These are phyloP conservation scores for Meteorus sp. DNA, from an alignment of 1,140 invertebrate genomes.

Conservation along the genomic window DNA sequence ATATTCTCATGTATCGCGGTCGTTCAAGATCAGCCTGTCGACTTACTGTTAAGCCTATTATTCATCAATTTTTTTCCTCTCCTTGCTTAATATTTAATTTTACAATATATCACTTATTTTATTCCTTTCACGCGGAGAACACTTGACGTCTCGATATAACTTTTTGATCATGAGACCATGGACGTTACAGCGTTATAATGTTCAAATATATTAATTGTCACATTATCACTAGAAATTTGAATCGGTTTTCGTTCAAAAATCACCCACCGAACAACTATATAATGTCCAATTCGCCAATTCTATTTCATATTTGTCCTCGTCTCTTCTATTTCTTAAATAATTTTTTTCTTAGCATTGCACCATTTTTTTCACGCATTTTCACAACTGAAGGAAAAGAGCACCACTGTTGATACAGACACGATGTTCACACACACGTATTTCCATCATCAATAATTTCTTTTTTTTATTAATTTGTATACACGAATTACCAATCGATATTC, in stretches of 20 bases:
- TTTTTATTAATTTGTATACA: neutral
- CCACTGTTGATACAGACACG: conserved; percentile 44
- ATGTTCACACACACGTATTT: no score
- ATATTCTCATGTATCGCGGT: no score
- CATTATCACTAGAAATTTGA: conserved; percentile 6
- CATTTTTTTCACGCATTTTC: conserved; percentile 21
- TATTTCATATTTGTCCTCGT: neutral
- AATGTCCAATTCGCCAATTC: neutral
- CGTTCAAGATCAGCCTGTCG: neutral
- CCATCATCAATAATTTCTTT: conserved; percentile 25
- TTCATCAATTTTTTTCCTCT: no score
- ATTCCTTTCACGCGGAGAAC: no score
- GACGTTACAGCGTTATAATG: conserved; percentile 29
- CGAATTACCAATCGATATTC: no score
- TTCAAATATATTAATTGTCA: conserved; percentile 15
- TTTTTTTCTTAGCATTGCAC: conserved; percentile 25
- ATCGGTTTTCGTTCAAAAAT: conserved; percentile 13
- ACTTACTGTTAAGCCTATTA: neutral
- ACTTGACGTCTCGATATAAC: neutral
- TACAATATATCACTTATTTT: neutral
- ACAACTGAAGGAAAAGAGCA: conserved; percentile 43
- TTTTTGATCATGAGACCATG: conserved; percentile 1
- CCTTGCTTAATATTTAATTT: conserved; percentile 7
- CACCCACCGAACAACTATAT: neutral
- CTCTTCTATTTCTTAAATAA: neutral